Evolutionary conservation across 2,113 vertebrate genomes (phyloP).

Genomic region (Dolichallabes microphthalmus): DNA sequence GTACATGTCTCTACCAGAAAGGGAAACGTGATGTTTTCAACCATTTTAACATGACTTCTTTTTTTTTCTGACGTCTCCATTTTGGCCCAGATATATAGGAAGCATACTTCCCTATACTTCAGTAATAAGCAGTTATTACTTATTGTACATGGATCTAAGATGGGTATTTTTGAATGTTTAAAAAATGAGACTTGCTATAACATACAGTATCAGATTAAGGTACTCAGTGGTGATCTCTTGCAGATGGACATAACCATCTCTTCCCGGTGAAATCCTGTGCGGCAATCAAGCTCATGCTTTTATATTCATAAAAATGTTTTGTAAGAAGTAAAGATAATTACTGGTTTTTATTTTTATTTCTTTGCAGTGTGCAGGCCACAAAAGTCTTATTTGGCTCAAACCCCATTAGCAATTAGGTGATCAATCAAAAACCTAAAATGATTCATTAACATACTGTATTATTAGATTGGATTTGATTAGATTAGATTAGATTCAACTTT

Average conservation of each 20-base stretch:
- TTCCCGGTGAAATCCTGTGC: not conserved
- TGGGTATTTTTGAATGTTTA: not conserved
- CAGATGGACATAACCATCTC: slow-evolving; percentile 39
- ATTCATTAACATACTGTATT: not conserved
- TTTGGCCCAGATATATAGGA: not conserved
- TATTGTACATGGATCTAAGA: not conserved
- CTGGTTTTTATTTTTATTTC: not conserved
- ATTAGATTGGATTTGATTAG: too few relatives aligned
- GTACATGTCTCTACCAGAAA: not conserved
- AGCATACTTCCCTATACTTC: not conserved
- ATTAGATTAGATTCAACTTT: too few relatives aligned
- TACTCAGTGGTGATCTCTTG: slow-evolving; percentile 26
- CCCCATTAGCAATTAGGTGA: not conserved
- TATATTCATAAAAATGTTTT: not conserved
- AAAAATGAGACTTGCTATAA: not conserved
- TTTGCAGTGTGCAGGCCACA: not conserved
- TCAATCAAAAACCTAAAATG: not conserved
- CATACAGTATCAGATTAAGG: not conserved
- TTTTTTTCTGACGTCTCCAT: not conserved
- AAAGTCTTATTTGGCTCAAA: not conserved
- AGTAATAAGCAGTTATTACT: not conserved
- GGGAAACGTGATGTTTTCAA: not conserved
- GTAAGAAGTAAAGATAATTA: not conserved
- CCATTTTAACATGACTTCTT: not conserved
- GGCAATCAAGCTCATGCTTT: not conserved